phyloP scores from a whole-genome alignment of 2,888 invertebrate species.

The Metallyticus violacea region DNA sequence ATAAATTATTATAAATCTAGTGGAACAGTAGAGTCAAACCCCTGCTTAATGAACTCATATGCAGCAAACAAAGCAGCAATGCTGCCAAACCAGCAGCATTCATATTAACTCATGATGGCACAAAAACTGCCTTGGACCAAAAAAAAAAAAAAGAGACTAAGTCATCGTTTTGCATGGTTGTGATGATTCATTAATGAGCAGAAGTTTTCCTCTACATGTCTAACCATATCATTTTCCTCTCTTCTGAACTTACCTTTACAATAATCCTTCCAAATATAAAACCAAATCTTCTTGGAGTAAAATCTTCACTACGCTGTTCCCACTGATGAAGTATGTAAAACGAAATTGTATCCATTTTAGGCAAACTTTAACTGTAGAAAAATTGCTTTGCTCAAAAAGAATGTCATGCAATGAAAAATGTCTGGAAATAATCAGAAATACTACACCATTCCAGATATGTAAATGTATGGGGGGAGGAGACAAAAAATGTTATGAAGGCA shows the following conservation, averaged over 20 bases:
- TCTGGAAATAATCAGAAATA: conserved; percentile 4
- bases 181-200: conserved; percentile 2
- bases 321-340: not conserved
- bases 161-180: not conserved
- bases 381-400: not conserved
- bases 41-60: conserved; percentile 29
- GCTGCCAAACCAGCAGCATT: not conserved
- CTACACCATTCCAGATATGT: not conserved
- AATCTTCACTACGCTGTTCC: not conserved
- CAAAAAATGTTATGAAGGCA: not conserved
- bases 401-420: not conserved
- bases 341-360: not conserved
- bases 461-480: no score
- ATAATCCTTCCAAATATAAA: not conserved
- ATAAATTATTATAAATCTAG: not conserved
- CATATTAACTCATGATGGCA: not conserved
- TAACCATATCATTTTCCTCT: not conserved
- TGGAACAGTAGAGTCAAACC: conserved; percentile 28
- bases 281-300: conserved; percentile 11
- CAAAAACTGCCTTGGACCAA: not conserved
- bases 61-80: not conserved
- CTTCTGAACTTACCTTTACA: conserved; percentile 11
- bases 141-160: no score
- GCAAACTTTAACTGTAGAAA: not conserved
- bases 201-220: conserved; percentile 23